Base-by-base conservation (phyloP, 2,113 vertebrate species). In the Nesogale talazaci region DNA sequence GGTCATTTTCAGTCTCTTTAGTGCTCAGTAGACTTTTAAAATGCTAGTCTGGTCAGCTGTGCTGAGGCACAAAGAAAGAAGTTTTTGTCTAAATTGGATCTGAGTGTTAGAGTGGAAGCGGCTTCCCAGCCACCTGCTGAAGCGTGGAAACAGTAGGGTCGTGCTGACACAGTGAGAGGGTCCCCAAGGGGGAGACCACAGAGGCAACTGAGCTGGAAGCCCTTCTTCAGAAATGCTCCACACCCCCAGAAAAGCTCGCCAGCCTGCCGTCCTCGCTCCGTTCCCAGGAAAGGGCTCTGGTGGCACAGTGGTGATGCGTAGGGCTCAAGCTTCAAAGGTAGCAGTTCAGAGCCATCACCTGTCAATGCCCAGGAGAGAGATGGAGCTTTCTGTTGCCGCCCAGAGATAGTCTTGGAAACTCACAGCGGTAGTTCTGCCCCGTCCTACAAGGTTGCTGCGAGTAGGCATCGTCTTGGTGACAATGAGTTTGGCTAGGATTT, bases 51-150 rank as follows among this genome's bases (percentile, higher is more conserved):
- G 72, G 40, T 94, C 83, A 93, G 89, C 77, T 76, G 65, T 81
- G 25, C 83, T 94, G 81, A 91, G 81, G 74, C 96, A 90, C 59
- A 52, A 90, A 95, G 83, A 92, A 92, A 88, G 86, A 80, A 40
- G 34, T 91, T 94, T 95, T 95, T 90, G 91, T 96, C 16, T 34
- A 83, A 52, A 27, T 40, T 57, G 69, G 22, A 52, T 72, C n/a
- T 69, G 52, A 94, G n/a, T 90, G 83, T 94, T 96, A 95, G 95
- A 94, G 90, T 90, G 56, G n/a, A 95, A 95, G 83, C 1, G 6
- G 86, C 59, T 89, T 56, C 36, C 77, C 59, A 61, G 22, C 59
- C 38, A 74, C 59, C 6, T 0, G 3, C 42, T 77, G 74, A 90
- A 84, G 2, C 40, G 16, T 70, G 7, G 69, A 70, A 61, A 88